Base-by-base conservation (phyloP, 2,113 vertebrate species). In the Lanius ludovicianus region DNA sequence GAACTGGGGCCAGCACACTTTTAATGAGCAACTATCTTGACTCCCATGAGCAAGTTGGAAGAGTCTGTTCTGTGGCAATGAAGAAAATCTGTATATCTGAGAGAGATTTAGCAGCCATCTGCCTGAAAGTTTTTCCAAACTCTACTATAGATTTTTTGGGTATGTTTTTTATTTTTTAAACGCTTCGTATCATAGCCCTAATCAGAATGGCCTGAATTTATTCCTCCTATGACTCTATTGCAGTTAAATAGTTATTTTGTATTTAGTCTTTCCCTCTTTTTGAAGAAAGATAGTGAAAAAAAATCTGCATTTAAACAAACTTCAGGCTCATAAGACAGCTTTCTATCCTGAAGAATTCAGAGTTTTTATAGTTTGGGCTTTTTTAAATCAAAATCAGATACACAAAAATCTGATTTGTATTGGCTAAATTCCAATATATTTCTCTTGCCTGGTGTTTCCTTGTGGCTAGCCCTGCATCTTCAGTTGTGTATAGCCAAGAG, bases 371-470 rank as follows among this genome's bases (percentile, higher is more conserved):
- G 49, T 71, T 88, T 93, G 47, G 12, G 4, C 5, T 21, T 18
- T 73, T 90, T 77, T 60, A 7, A 94, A 95, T 88, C 64, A 74
- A 88, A 95, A 86, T 92, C 88, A 67, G 83, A 90, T 75, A 88
- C 49, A 78, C 0, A 7, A 86, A 86, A 67, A 88, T 92, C 42
- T 81, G 46, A 86, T 81, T 81, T 81, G 30, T 90, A 39, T 70
- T 92, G 94, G 91, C 62, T 92, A 77, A 84, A 93, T 90, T 84
- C 60, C 71, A 39, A 3, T 84, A 67, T 95, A 31, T 63, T 95
- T 50, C 35, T 90, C 64, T 92, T 89, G 73, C 68, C 37, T 90
- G 67, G 77, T 75, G 19, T 84, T 95, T 93, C 35, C 35, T 77
- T 37, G 79, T 89, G 42, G 76, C 59, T 81, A 67, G 63, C 60